Conservation (phyloP, 2,888 invertebrate genomes). For the Fissipunctia ypsillon region DNA sequence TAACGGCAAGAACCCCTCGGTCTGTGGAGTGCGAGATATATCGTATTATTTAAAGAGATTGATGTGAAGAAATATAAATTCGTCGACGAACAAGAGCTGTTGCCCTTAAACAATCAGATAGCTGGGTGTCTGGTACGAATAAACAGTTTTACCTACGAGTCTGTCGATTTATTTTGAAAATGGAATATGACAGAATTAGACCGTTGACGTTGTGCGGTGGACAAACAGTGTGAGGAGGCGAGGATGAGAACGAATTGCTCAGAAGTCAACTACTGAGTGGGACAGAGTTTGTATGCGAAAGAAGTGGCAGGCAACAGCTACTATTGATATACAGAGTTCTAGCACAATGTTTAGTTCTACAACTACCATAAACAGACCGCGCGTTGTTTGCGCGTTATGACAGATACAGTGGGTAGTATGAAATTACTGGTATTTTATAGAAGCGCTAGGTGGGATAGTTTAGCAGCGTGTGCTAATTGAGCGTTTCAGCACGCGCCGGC, state of each 20-base stretch:
- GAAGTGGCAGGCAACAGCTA: constrained; percentile 4
- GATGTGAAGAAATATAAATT: constrained; percentile 59
- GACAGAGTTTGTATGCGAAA: constrained; percentile 31
- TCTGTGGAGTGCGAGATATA: constrained; percentile 55
- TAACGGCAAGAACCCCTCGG: constrained; percentile 49
- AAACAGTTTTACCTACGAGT: constrained; percentile 17
- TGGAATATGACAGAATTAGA: too few relatives aligned
- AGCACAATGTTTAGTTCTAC: constrained; percentile 19
- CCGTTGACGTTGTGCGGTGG: too few relatives aligned
- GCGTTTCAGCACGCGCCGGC: constrained; percentile 82
- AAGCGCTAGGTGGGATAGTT: constrained; percentile 76
- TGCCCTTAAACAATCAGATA: constrained; percentile 35
- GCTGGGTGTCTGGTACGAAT: constrained; percentile 14
- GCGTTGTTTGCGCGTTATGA: constrained; percentile 45
- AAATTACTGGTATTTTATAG: constrained; percentile 78
- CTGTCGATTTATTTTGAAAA: constrained; percentile 2
- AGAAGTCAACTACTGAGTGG: constrained; percentile 15
- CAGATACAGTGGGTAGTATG: constrained; percentile 66
- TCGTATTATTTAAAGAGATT: constrained; percentile 64
- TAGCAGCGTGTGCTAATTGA: constrained; percentile 85
- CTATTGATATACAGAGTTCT: constrained; percentile 15
- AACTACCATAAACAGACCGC: constrained; percentile 17
- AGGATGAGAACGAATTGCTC: constrained; percentile 24
- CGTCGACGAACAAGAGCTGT: constrained; percentile 34
- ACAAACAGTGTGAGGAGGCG: too few relatives aligned